phyloP scores from a whole-genome alignment of 2,113 vertebrate species.

The Caloenas nicobarica region DNA sequence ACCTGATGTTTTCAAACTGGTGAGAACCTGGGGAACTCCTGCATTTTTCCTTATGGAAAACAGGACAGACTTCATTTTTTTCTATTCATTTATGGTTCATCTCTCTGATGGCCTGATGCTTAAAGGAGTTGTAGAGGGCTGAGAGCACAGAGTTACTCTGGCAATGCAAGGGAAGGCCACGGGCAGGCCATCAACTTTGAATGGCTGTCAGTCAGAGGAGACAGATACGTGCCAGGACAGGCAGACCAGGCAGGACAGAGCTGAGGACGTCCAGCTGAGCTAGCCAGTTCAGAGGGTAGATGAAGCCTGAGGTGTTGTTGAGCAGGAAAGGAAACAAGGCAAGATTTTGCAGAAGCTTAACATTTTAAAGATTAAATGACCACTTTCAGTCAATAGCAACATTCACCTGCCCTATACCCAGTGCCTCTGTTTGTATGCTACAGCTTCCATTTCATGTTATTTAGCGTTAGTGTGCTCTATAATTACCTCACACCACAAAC shows the following conservation, averaged over 20 bases:
- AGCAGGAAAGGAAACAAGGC: not conserved
- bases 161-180: not conserved
- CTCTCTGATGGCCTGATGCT: not conserved
- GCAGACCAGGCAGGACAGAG: not conserved
- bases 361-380: not conserved
- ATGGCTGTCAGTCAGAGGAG: not conserved
- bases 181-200: not conserved
- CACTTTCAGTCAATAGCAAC: not conserved
- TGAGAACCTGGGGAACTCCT: not conserved
- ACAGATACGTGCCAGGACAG: not conserved
- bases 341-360: not conserved
- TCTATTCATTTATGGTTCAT: not conserved
- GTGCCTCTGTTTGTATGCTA: not conserved
- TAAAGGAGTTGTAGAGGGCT: not conserved
- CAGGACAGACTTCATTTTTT: rapidly evolving
- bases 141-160: not conserved
- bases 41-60: not conserved
- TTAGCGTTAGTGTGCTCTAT: not conserved
- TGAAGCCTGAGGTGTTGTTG: not conserved
- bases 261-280: rapidly evolving
- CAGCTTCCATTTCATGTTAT: not conserved
- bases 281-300: rapidly evolving
- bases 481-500: not conserved
- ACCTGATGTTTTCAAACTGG: not conserved
- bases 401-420: not conserved